Evolutionary conservation across 1,140 invertebrate species (phyloP), one percentile per base, ranked within the genome.

Genomic region (Stegodyphus mimosarum): DNA sequence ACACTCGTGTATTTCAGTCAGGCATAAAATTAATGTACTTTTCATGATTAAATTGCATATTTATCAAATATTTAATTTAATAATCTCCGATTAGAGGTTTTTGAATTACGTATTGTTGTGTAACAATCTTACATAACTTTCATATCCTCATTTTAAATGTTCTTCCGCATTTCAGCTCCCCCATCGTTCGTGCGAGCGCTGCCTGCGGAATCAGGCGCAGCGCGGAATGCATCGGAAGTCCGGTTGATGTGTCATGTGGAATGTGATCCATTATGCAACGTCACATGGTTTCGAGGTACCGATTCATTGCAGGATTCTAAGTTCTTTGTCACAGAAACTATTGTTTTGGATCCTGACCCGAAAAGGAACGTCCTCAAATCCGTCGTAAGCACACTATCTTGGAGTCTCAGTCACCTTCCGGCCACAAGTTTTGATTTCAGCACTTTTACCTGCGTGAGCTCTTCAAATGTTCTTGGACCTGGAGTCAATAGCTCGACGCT

Each of bases 221-320:
- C 78, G 5, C 91, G 95, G 1, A 87, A 87, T 51, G 71, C 66
- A 0, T 71, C 71, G 0, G n/a, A 94, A 88, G 94, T 96, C 63
- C 95, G 93, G 72, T 92, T 97, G 10, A 94, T 94, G 10, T 98
- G 96, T 89, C 93, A 95, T 87, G 95, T 97, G 49, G 96, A 98
- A 89, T 97, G 96, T 89, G 95, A 94, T 13, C 96, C 96, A 0
- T 53, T 86, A 13, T 97, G 96, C 90, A 93, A 93, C 60, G 94
- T 98, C 60, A 92, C 94, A 11, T 98, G 96, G 96, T 92, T 94
- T 74, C 96, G 95, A 89, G 93, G 96, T 48, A 84, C 87, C 63
- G 80, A 87, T n/a, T 86, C 77, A 48, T 64, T 88, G 17, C 60
- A 64, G 15, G 79, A 83, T 9, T 87, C 77, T 7, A 77, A 87